Conservation (phyloP, 2,113 vertebrate species). For the Ailuropoda melanoleuca region DNA sequence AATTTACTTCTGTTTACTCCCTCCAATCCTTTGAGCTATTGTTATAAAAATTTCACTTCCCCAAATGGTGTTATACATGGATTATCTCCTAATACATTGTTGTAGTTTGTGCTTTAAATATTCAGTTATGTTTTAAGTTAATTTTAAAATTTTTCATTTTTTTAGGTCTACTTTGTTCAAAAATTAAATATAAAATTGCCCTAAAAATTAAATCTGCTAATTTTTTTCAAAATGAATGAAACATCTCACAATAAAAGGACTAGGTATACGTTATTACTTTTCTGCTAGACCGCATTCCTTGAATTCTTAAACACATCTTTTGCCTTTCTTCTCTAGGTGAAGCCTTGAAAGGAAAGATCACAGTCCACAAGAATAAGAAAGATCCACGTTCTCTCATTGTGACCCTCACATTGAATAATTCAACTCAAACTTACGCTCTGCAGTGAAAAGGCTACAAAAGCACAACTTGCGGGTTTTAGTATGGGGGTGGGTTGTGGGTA, state of each 20-base stretch:
- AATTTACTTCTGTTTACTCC: not conserved
- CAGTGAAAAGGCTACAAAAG: conserved; percentile 83
- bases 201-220: not conserved
- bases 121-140: not conserved
- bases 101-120: not conserved
- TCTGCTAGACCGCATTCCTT: not conserved
- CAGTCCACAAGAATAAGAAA: conserved; percentile 92
- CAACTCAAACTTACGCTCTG: conserved; percentile 89
- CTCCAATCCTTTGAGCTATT: not conserved
- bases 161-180: not conserved
- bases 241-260: not conserved
- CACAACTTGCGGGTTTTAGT: not conserved
- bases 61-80: not conserved
- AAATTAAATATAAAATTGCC: not conserved
- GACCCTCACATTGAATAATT: conserved; percentile 86
- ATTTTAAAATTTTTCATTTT: not conserved
- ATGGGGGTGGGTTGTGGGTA: not conserved
- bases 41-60: not conserved
- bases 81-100: not conserved
- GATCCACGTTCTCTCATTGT: conserved; percentile 94
- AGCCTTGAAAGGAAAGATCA: conserved; percentile 89
- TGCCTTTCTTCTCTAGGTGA: conserved; percentile 87
- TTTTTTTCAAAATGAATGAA: not conserved
- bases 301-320: conserved; percentile 1
- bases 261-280: not conserved